These are phyloP conservation scores for Magallana ariakensis DNA, from an alignment of 1,140 invertebrate genomes.

Conservation along the genomic window DNA sequence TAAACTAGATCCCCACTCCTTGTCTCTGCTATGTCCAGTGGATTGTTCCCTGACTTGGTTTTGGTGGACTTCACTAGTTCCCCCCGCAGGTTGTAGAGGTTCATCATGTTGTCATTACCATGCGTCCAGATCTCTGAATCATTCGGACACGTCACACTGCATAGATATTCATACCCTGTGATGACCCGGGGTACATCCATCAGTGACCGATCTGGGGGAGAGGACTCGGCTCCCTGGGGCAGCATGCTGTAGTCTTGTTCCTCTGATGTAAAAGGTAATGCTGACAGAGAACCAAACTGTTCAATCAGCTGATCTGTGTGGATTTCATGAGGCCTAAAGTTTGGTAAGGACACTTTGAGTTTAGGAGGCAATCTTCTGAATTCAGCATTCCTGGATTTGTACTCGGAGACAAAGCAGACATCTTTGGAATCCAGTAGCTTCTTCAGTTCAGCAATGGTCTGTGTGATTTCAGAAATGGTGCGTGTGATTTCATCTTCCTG, in stretches of 20 bases:
- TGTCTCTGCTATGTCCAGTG: background rate
- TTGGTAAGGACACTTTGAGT: background rate
- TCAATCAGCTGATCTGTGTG: background rate
- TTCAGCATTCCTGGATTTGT: background rate
- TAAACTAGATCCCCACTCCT: background rate
- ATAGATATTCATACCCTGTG: background rate
- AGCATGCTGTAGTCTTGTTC: background rate
- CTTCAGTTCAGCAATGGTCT: background rate
- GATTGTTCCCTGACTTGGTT: background rate
- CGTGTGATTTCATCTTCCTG: background rate
- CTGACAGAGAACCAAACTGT: background rate
- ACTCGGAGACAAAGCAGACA: background rate
- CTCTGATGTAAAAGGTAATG: background rate
- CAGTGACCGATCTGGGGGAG: background rate
- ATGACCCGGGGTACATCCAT: background rate
- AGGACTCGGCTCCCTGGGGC: background rate
- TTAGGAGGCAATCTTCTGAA: conserved; percentile 7
- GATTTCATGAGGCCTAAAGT: background rate
- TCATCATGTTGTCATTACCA: background rate
- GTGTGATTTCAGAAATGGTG: background rate
- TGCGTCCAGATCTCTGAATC: background rate
- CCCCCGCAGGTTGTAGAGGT: background rate
- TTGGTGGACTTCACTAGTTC: background rate
- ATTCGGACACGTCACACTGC: background rate
- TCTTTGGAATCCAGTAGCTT: background rate